Conservation (phyloP, 2,888 invertebrate species). For the Eilema sororculum region DNA sequence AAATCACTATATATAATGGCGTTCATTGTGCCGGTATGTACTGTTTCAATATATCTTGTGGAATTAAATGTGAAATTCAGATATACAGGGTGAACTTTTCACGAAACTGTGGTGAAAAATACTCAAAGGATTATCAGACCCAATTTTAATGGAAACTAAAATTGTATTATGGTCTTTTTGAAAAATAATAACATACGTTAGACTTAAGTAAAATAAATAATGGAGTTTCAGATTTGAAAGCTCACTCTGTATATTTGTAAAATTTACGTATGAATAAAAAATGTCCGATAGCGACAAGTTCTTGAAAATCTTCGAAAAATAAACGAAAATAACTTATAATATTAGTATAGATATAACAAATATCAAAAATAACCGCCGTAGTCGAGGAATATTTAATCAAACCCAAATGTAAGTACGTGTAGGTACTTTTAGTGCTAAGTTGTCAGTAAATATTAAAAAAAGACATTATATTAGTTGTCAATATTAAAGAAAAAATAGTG, state of each 20-base stretch:
- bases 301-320: constrained; percentile 4
- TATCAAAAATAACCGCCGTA: constrained; percentile 3
- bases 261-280: background rate
- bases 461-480: background rate
- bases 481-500: background rate
- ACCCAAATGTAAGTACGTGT: constrained; percentile 7
- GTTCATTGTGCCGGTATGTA: constrained; percentile 1
- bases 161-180: too few species aligned
- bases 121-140: background rate
- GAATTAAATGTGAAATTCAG: background rate
- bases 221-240: too few species aligned
- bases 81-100: background rate
- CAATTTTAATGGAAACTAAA: background rate
- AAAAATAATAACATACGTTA: too few species aligned
- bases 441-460: background rate
- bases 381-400: constrained; percentile 21
- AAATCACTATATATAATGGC: background rate
- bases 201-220: too few species aligned
- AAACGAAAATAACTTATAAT: constrained; percentile 8
- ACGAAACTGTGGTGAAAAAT: background rate
- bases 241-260: background rate
- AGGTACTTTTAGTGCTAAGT: constrained; percentile 10
- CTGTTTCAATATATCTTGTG: background rate
- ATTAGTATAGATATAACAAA: background rate
- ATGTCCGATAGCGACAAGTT: background rate